These are phyloP conservation scores for Mormyrus hasselquistii DNA, from an alignment of 2,797 vertebrate genomes.

Conservation along the genomic window DNA sequence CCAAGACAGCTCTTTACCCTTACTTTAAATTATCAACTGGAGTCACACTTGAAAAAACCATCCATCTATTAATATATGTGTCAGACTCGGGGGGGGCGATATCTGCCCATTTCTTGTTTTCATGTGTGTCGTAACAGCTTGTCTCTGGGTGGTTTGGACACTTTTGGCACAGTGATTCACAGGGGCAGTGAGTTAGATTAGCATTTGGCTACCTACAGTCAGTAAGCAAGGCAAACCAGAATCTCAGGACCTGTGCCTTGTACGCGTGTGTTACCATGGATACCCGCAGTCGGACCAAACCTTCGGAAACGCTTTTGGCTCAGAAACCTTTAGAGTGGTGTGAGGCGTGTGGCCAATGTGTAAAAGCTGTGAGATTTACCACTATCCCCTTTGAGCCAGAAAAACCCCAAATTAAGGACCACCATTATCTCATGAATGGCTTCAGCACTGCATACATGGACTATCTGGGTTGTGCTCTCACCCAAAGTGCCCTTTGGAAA, in stretches of 20 bases:
- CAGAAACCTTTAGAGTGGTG: neutral
- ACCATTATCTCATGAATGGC: neutral
- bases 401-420: neutral
- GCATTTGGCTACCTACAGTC: neutral
- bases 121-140: neutral
- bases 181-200: neutral
- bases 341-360: neutral
- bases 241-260: neutral
- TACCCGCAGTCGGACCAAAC: neutral
- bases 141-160: neutral
- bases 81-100: neutral
- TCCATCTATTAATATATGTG: neutral
- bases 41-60: neutral
- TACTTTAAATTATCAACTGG: slow-evolving; percentile 43
- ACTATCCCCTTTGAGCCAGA: neutral
- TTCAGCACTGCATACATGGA: neutral
- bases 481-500: neutral
- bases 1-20: slow-evolving; percentile 57
- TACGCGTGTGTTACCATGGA: neutral
- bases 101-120: neutral
- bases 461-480: neutral
- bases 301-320: neutral
- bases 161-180: neutral
- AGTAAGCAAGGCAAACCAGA: neutral
- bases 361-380: neutral